Conservation (phyloP, 2,797 vertebrate species). For the Ambastaia sidthimunki region DNA sequence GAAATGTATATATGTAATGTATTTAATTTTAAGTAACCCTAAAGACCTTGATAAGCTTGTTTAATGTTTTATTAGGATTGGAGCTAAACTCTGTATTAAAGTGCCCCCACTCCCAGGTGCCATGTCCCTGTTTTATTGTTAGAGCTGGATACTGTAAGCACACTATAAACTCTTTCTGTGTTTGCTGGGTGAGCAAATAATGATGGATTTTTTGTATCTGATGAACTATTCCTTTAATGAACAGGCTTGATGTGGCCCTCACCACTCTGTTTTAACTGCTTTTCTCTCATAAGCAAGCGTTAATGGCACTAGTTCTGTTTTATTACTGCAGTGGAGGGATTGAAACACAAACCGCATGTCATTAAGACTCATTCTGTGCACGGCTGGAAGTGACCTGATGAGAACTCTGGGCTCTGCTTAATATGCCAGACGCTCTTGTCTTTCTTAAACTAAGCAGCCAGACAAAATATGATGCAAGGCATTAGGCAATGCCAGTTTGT, state of each 20-base stretch:
- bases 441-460: conserved; percentile 40
- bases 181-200: not conserved
- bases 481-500: conserved; percentile 26
- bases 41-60: too few species aligned
- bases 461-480: conserved; percentile 46
- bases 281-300: conserved; percentile 44
- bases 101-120: not conserved
- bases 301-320: conserved; percentile 48
- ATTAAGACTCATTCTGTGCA: conserved; percentile 29
- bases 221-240: conserved; percentile 29
- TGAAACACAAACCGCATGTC: conserved; percentile 12
- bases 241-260: conserved; percentile 44
- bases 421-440: conserved; percentile 35
- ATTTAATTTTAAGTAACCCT: too few species aligned
- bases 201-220: not conserved
- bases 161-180: not conserved
- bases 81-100: not conserved
- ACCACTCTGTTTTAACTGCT: conserved; percentile 40
- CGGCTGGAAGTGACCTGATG: conserved; percentile 30
- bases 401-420: conserved; percentile 31
- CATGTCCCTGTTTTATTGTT: too few species aligned
- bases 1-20: too few species aligned
- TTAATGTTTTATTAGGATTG: too few species aligned
- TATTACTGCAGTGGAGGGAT: conserved; percentile 42
- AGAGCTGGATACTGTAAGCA: not conserved